Evolutionary conservation across 1,140 invertebrate genomes (phyloP), one percentile per base, ranked within the genome.

Genomic region (Drosophila ironensis): DNA sequence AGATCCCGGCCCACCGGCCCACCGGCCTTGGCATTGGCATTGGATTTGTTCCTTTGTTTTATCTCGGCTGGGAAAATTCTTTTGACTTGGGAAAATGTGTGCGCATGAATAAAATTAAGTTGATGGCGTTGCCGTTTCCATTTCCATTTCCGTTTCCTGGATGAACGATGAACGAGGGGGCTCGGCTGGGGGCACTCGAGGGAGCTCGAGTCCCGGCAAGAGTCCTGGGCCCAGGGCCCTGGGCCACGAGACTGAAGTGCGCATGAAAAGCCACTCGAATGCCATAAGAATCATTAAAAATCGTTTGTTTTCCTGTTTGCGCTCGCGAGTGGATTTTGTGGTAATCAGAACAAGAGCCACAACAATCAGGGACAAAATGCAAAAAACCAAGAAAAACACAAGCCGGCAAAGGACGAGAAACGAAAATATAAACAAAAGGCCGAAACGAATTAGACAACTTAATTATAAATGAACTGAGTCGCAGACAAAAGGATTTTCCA

Each of bases 281-380:
- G 78, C 63, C 87, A 80, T 88, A 86, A 88, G 86, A 88, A 88
- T 88, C 86, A 86, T 88, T 81, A 74, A 86, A 73, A 82, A 86
- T 60, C 68, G 53, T 78, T 84, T 78, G 57, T 64, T 78, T 68
- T 37, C 42, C 60, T 59, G 54, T 61, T 73, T 68, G 41, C 53
- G 71, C 63, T 54, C 52, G 38, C 14, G 56, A 81, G 74, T 72
- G 75, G 77, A 87, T 84, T 86, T 84, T 78, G 78, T 61, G 78
- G 78, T 86, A 84, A 77, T 84, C 56, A 76, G 57, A 69, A 72
- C 38, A 75, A 81, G 57, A 69, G 68, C 38, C 72, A 81, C 72
- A 86, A 82, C 41, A 47, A 52, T 64, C 40, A 50, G 47, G 46
- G 52, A 40, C 41, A 37, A 20, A 16, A 25, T n/a, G n/a, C n/a